Evolutionary conservation across 2,888 invertebrate species (phyloP), one percentile per base, ranked within the genome.

Genomic region (Elegia similella): DNA sequence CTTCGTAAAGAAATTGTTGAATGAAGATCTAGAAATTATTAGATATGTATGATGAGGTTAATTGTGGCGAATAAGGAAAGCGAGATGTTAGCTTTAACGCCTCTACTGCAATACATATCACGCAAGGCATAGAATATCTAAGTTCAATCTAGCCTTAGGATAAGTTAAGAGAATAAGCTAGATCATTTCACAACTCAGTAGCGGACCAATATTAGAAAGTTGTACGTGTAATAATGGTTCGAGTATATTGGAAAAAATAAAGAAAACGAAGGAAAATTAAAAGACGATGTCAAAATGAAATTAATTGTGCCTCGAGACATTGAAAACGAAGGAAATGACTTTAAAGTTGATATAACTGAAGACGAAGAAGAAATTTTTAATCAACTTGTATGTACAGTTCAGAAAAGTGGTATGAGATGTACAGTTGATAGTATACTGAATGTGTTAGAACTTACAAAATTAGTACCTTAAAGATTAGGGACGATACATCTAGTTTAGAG

Each of bases 121-220:
- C 88, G 88, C 89, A 84, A 87, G 84, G 86, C 86, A 86, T 89
- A 88, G 86, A 80, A 75, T 78, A 75, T 82, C 76, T 84, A 87
- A 83, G 85, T 86, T 88, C 81, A 86, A 84, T 84, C 73, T 89
- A 88, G 88, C 78, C 75, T 84, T 88, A 89, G 82, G 63, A 42
- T 82, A 80, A 80, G 78, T 73, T 78, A 80, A 81, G 70, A 60
- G 59, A 66, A 68, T 87, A 87, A 87, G 87, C 79, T 89, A 89
- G 88, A 74, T 83, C 86, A 86, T 82, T 88, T 88, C 88, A 86
- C 85, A 86, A 90, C 84, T 87, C 80, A 80, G 88, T 90, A 90
- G 91, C 80, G 91, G 91, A 91, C 91, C 91, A 91, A 91, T 90
- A 90, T 91, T 90, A 91, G 90, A 91, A 91, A 91, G 89, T 90